Evolutionary conservation across 2,888 invertebrate species (phyloP).

Genomic region (Notodonta dromedarius): DNA sequence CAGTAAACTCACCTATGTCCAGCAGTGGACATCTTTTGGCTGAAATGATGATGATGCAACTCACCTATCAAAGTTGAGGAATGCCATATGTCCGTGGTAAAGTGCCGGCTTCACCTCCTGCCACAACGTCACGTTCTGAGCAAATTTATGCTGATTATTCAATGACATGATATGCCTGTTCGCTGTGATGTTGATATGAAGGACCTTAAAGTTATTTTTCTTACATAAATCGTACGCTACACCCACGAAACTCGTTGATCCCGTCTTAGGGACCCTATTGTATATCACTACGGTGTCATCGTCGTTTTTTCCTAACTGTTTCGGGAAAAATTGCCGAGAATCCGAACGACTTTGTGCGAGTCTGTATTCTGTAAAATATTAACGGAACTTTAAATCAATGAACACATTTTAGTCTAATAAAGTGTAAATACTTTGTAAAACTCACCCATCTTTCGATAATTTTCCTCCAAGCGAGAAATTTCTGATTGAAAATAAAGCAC

Average conservation of each 20-base stretch:
- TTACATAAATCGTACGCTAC: conserved; percentile 94
- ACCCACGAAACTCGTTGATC: conserved; percentile 97
- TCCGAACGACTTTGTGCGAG: conserved; percentile 62
- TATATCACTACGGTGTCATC: conserved; percentile 94
- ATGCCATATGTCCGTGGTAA: conserved; percentile 99
- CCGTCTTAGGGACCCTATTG: conserved; percentile 98
- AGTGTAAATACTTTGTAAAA: neutral
- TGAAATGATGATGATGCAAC: conserved; percentile 33
- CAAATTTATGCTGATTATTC: conserved; percentile 95
- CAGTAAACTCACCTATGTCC: conserved; percentile 84
- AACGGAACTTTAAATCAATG: conserved; percentile 16
- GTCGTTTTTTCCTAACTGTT: conserved; percentile 65
- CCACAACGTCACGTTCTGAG: conserved; percentile 96
- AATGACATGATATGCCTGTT: conserved; percentile 98
- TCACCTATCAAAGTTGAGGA: conserved; percentile 96
- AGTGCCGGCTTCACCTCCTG: conserved; percentile 95
- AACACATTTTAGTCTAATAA: conserved; percentile 8
- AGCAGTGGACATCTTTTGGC: too few species aligned
- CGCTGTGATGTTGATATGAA: conserved; percentile 98
- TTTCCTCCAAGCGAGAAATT: conserved; percentile 73
- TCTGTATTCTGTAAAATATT: conserved; percentile 66
- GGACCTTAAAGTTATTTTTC: conserved; percentile 85
- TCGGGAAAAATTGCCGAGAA: conserved; percentile 71
- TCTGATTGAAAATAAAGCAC: conserved; percentile 79
- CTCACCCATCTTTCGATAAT: conserved; percentile 71